Conservation (phyloP, 2,888 invertebrate species). For the Drosophila greeni region DNA sequence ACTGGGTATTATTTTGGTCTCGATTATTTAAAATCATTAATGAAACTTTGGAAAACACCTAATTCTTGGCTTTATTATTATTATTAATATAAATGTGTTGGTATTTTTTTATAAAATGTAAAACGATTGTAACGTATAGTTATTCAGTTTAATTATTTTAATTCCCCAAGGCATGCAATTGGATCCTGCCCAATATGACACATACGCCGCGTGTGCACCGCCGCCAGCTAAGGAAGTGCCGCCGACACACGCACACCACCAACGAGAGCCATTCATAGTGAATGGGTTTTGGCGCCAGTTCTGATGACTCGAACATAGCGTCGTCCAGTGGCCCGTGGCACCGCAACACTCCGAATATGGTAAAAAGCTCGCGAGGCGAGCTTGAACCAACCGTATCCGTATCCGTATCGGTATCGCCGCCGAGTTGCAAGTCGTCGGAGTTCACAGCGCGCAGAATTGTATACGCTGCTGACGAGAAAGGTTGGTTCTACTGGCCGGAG, state of each 20-base stretch:
- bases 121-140: too few species aligned
- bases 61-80: neutral
- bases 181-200: constrained; percentile 7
- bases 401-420: constrained; percentile 23
- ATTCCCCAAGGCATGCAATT: constrained; percentile 11
- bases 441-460: constrained; percentile 75
- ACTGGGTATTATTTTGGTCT: neutral
- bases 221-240: constrained; percentile 2
- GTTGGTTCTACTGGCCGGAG: constrained; percentile 71
- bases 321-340: constrained; percentile 37
- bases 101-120: neutral
- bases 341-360: constrained; percentile 66
- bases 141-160: too few species aligned
- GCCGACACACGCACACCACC: constrained; percentile 8
- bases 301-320: constrained; percentile 51
- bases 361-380: constrained; percentile 61
- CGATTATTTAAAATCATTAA: too few species aligned
- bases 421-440: constrained; percentile 38
- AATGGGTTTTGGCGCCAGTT: constrained; percentile 68
- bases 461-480: constrained; percentile 79
- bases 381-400: constrained; percentile 50
- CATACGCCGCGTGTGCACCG: constrained; percentile 45
- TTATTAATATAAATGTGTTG: neutral
- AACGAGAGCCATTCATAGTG: constrained; percentile 23
- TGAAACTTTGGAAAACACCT: neutral